Evolutionary conservation across 2,797 vertebrate genomes (phyloP), one percentile per base, ranked within the genome.

Genomic region (Platyrinchus mystaceus): DNA sequence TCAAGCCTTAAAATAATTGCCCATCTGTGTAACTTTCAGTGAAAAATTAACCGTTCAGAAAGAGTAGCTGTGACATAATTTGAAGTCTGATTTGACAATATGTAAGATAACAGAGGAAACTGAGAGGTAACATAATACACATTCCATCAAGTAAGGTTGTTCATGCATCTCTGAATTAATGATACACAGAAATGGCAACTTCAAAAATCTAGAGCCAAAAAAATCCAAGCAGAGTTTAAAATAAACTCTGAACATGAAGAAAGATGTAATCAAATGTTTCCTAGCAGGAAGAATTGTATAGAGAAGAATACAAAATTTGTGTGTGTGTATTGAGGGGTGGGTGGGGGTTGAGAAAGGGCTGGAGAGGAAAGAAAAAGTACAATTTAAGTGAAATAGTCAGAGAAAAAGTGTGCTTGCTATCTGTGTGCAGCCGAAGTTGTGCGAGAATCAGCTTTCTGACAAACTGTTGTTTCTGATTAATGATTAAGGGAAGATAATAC

Each of bases 11-110:
- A 93, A 95, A 97, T 95, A 97, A 89, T 90, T 93, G 75, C 75
- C 96, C 97, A 96, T 98, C 96, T 98, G 97, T 97, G 96, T 96
- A 96, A 94, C 86, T 95, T 93, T 87, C 92, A 96, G 94, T 91
- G 84, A 93, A 94, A 94, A 96, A 89, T 87, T 91, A 94, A 64
- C 87, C 64, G 92, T 96, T 96, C 89, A 93, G 76, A 78, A 96
- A 94, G 75, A 97, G 87, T 95, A 95, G 78, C 93, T 96, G 83
- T 94, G 84, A 89, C 89, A 75, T 90, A 91, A 94, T 66, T 52
- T 77, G 82, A 95, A 94, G 90, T 91, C 46, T 78, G 68, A 88
- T 90, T 93, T 97, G 92, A 94, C 78, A 94, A 56, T 78, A 39
- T 89, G 67, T 76, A 82, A 88, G 60, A 70, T 96, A 96, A 79